Percentiles rank a stretch among this genome's conserved stretches.
phyloP scores from a whole-genome alignment of 2,113 vertebrate genomes.

The Sylvilagus bachmani region DNA sequence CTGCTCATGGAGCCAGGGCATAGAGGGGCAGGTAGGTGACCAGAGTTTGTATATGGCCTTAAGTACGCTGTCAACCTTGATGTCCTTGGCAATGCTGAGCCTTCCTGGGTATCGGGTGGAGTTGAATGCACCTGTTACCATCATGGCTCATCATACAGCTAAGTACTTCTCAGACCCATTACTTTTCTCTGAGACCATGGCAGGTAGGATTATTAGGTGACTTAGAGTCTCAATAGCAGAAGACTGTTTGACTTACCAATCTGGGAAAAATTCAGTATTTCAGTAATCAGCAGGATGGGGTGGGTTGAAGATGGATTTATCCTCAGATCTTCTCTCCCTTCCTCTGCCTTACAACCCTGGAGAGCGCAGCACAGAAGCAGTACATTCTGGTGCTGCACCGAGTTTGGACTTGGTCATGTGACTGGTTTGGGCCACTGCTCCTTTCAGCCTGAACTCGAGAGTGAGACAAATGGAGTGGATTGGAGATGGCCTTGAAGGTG shows the following conservation, averaged over 20 bases:
- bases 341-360: too few relatives aligned
- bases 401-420: not conserved
- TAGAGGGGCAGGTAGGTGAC: not conserved
- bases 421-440: not conserved
- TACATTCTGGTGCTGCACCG: not conserved
- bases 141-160: too few relatives aligned
- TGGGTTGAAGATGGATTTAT: not conserved
- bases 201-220: not conserved
- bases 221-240: not conserved
- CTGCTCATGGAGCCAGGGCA: not conserved
- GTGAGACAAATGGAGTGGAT: not conserved
- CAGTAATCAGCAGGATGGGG: not conserved
- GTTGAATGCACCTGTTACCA: not conserved
- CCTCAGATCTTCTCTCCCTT: not conserved
- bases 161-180: not conserved
- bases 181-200: not conserved
- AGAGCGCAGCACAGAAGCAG: not conserved
- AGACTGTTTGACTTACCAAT: not conserved
- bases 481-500: not conserved
- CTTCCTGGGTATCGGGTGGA: not conserved
- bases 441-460: not conserved
- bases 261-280: not conserved
- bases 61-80: not conserved
- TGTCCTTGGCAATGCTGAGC: not conserved
- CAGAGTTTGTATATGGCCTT: not conserved